These are phyloP conservation scores for Oasisia sp. DNA, from an alignment of 2,888 invertebrate species.

Conservation along the genomic window DNA sequence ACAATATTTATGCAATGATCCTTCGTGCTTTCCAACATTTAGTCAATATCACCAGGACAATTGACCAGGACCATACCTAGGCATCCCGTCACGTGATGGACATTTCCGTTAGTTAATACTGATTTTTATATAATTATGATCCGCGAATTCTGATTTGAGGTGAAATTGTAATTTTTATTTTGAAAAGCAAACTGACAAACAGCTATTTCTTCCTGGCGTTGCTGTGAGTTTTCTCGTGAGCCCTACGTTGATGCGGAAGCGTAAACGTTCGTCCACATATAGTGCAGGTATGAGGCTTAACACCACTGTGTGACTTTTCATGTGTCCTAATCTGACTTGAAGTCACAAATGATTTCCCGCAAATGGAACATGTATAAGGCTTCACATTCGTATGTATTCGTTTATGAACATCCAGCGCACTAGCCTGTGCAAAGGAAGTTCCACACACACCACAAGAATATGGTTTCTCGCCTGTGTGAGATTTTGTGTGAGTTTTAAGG, in stretches of 20 bases:
- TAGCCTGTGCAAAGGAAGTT: neutral
- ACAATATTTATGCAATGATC: too few relatives aligned
- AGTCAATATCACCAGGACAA: too few relatives aligned
- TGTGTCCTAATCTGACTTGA: neutral
- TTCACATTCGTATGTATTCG: neutral
- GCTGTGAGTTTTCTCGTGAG: neutral
- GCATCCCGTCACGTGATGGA: too few relatives aligned
- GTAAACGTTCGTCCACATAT: neutral
- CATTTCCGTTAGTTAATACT: too few relatives aligned
- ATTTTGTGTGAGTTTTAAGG: neutral
- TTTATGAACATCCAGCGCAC: neutral
- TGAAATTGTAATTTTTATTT: too few relatives aligned
- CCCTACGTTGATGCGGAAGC: neutral
- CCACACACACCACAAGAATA: neutral
- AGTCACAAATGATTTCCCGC: constrained; percentile 13
- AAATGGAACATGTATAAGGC: neutral
- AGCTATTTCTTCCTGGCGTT: neutral
- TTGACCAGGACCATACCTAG: too few relatives aligned
- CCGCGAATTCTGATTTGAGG: too few relatives aligned
- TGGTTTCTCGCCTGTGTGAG: neutral
- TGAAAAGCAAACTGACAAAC: neutral
- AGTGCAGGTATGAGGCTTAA: neutral
- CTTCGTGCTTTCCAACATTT: too few relatives aligned
- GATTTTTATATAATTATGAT: too few relatives aligned
- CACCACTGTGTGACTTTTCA: neutral